phyloP scores from a whole-genome alignment of 2,888 invertebrate genomes.

The Sphecodes monilicornis region DNA sequence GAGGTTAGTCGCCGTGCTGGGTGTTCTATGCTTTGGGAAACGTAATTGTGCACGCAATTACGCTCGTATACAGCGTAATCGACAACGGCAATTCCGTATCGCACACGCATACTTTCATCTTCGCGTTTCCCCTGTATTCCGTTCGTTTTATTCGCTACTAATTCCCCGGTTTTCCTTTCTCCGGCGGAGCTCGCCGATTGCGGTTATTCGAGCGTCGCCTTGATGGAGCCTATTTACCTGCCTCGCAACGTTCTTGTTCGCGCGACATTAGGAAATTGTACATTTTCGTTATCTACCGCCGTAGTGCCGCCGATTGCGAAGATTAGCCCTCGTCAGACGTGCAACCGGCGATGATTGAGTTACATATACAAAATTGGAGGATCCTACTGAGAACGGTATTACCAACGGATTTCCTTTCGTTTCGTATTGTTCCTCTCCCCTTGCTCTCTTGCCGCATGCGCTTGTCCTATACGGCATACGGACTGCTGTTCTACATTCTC shows the following conservation, averaged over 20 bases:
- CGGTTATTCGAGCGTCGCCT: conserved; percentile 41
- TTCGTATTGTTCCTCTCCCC: not conserved
- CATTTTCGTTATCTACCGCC: conserved; percentile 3
- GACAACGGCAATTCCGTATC: conserved; percentile 31
- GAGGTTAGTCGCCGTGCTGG: not conserved
- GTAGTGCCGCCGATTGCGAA: conserved; percentile 20
- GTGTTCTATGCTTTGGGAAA: conserved; percentile 34
- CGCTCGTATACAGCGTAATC: conserved; percentile 42
- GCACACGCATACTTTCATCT: conserved; percentile 37
- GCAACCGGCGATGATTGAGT: conserved; percentile 26
- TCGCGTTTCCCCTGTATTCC: conserved; percentile 36
- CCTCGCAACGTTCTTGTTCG: not conserved
- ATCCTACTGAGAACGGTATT: not conserved
- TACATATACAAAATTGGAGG: conserved; percentile 5
- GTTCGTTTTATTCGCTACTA: conserved; percentile 41
- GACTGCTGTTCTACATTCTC: not conserved
- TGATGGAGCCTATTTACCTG: conserved; percentile 33
- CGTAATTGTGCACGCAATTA: conserved; percentile 51
- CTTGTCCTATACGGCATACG: not conserved
- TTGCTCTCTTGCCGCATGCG: not conserved
- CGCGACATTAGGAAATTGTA: conserved; percentile 31
- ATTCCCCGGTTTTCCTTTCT: conserved; percentile 41
- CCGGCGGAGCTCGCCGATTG: conserved; percentile 27
- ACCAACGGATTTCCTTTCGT: not conserved
- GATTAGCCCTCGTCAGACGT: conserved; percentile 10